Percentiles rank a stretch among this genome's conserved stretches.
phyloP scores from a whole-genome alignment of 1,140 invertebrate species.

The Drosophila pseudoananassae region DNA sequence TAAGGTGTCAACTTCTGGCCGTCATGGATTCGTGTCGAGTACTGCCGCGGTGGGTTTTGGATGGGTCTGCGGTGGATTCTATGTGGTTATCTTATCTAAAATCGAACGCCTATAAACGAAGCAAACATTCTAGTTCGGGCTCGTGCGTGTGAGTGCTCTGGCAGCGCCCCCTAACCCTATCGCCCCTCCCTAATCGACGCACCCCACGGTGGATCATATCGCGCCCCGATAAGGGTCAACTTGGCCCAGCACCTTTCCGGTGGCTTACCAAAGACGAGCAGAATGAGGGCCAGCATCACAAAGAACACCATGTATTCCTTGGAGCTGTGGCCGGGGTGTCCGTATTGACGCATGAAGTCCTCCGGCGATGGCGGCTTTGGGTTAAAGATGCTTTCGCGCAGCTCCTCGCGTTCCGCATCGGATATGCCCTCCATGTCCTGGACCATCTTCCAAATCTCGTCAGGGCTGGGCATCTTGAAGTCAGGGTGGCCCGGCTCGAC shows the following conservation, averaged over 20 bases:
- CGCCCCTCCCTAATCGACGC: neutral
- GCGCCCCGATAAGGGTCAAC: constrained; percentile 24
- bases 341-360: constrained; percentile 67
- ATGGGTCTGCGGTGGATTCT: constrained; percentile 54
- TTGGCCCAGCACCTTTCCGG: constrained; percentile 2
- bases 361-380: constrained; percentile 70
- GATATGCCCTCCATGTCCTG: constrained; percentile 85
- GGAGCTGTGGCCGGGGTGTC: constrained; percentile 62
- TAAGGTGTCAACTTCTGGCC: constrained; percentile 33
- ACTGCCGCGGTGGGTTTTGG: constrained; percentile 21
- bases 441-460: constrained; percentile 86
- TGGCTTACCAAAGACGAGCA: constrained; percentile 81
- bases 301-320: constrained; percentile 76
- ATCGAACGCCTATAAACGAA: constrained; percentile 68
- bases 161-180: constrained; percentile 50
- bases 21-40: constrained; percentile 39
- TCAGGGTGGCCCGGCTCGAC: constrained; percentile 49
- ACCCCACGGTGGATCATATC: constrained; percentile 11
- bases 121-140: constrained; percentile 50
- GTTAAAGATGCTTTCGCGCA: constrained; percentile 85
- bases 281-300: constrained; percentile 73
- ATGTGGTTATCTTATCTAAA: constrained; percentile 68
- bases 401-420: constrained; percentile 85
- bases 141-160: constrained; percentile 31
- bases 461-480: constrained; percentile 84